A percentile compares a stretch with the other conserved stretches of the same genome.
Conservation (phyloP, 2,113 vertebrate species). For the Amphiprion percula region DNA sequence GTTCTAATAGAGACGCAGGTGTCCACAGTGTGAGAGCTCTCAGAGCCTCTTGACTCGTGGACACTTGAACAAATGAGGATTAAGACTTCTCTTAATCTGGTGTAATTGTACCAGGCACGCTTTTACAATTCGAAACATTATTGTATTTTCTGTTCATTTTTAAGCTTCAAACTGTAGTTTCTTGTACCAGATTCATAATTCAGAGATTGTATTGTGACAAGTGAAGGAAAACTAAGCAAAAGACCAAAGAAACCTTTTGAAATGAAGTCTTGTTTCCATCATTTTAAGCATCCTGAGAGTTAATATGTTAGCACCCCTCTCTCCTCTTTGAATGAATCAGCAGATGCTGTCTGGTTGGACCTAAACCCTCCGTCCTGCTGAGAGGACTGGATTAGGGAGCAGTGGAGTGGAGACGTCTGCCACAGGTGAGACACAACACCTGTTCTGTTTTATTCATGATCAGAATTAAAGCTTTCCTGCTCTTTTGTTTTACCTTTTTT, state of each 20-base stretch:
- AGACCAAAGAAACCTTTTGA: not conserved
- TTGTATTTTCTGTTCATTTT: not conserved
- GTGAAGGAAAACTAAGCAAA: not conserved
- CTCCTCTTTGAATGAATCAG: not conserved
- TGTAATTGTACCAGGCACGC: not conserved
- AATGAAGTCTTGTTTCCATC: not conserved
- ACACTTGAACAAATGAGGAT: not conserved
- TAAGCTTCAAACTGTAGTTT: not conserved
- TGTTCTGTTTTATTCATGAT: not conserved
- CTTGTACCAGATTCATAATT: not conserved
- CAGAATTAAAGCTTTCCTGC: not conserved
- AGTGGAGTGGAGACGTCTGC: conserved; percentile 21
- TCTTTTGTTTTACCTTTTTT: not conserved
- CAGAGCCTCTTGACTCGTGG: conserved; percentile 8
- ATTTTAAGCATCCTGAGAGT: not conserved
- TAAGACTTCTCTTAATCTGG: not conserved
- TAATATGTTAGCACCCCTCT: not conserved
- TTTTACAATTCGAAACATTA: not conserved
- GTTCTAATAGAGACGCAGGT: conserved; percentile 45
- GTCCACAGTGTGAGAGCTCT: conserved; percentile 39
- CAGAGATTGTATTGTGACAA: not conserved
- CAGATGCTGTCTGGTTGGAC: conserved; percentile 35
- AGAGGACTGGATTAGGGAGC: conserved; percentile 30
- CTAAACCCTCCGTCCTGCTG: conserved; percentile 21
- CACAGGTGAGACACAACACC: not conserved